phyloP scores from a whole-genome alignment of 2,797 vertebrate species.

The Neoniphon sammara region DNA sequence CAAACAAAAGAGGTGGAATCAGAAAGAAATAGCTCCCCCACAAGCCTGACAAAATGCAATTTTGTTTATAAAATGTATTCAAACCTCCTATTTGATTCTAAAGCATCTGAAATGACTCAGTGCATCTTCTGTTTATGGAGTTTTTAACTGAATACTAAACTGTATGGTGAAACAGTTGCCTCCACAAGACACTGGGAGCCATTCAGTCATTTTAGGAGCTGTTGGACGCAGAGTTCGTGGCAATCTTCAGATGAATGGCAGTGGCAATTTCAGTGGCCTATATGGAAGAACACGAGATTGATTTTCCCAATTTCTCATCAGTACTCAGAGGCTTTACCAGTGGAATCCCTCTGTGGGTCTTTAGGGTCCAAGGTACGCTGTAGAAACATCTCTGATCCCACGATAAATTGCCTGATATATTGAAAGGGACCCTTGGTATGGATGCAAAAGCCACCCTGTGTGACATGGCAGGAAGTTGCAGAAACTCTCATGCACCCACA shows the following conservation, averaged over 20 bases:
- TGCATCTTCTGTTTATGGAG: slow-evolving; percentile 17
- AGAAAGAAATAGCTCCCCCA: slow-evolving; percentile 23
- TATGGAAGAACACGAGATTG: background rate
- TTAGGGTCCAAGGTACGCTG: slow-evolving; percentile 8
- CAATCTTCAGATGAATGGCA: background rate
- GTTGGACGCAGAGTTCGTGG: background rate
- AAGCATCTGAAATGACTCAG: slow-evolving; percentile 11
- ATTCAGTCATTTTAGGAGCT: background rate
- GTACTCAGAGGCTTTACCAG: too few relatives aligned
- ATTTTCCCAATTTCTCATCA: slow-evolving; percentile 22
- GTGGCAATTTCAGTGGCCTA: slow-evolving; percentile 4
- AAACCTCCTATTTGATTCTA: slow-evolving; percentile 20
- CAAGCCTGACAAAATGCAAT: slow-evolving; percentile 9
- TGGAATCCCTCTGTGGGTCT: slow-evolving; percentile 34
- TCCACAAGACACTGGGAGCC: background rate
- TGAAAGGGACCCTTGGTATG: too few relatives aligned
- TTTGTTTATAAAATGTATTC: slow-evolving; percentile 30
- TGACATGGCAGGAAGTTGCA: too few relatives aligned
- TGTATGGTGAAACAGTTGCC: slow-evolving; percentile 1
- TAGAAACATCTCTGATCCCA: slow-evolving; percentile 14
- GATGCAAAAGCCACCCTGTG: too few relatives aligned
- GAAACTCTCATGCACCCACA: too few relatives aligned
- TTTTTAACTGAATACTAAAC: slow-evolving; percentile 19
- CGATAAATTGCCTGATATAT: too few relatives aligned
- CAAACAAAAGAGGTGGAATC: slow-evolving; percentile 30